phyloP scores from a whole-genome alignment of 2,888 invertebrate species.

The Metacarcinus magister region DNA sequence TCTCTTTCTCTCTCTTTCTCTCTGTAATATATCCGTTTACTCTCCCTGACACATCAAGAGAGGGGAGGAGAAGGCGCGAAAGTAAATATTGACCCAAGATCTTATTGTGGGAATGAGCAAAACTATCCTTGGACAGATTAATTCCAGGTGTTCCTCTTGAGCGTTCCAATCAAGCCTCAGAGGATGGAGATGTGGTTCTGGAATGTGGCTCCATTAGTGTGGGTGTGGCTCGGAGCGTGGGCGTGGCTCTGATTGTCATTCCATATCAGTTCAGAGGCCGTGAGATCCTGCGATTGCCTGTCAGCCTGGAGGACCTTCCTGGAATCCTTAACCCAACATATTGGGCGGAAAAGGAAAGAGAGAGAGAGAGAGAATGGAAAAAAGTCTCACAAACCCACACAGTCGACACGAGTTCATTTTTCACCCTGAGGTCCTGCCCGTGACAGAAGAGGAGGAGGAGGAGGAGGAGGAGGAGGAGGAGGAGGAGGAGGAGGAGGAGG shows the following conservation, averaged over 20 bases:
- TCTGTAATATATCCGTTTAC: background rate
- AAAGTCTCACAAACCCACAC: background rate
- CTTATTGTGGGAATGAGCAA: conserved; percentile 26
- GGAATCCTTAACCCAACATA: background rate
- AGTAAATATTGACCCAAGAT: background rate
- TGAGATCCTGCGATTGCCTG: conserved; percentile 1
- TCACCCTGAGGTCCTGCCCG: background rate
- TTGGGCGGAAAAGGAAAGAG: background rate
- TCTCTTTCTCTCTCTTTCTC: too few species aligned
- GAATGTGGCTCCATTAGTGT: background rate
- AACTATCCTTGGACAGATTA: background rate
- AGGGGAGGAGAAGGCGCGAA: background rate
- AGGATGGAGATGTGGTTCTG: background rate
- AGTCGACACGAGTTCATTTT: conserved; percentile 10
- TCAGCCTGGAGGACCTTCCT: background rate
- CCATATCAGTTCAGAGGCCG: background rate
- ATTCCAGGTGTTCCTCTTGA: background rate
- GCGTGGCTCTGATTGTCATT: background rate
- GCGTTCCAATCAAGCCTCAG: background rate
- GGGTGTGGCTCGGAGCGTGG: background rate
- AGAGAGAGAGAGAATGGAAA: too few species aligned
- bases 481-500: too few species aligned
- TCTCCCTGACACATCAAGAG: background rate
- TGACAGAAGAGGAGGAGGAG: too few species aligned
- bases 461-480: too few species aligned